Evolutionary conservation across 2,888 invertebrate genomes (phyloP), one percentile per base, ranked within the genome.

Genomic region (Chymomyza caudatula): DNA sequence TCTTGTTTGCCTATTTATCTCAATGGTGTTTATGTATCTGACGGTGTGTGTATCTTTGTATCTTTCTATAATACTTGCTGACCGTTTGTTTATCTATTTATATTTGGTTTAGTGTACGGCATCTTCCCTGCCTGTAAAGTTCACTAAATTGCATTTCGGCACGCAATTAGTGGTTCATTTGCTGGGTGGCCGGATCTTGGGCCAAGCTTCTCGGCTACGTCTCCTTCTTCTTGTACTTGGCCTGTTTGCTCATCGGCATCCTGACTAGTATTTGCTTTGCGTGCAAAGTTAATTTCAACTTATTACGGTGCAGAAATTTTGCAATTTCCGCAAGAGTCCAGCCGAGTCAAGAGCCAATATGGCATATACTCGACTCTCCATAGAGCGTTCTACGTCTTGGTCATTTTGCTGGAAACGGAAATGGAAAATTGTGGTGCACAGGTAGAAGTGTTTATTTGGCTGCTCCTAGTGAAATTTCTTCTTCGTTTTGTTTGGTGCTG

Each of bases 131-230:
- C 58, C 23, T 29, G 78, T 65, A 86, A 79, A 87, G 85, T 88
- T 82, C 88, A 79, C 79, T 78, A 88, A 88, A 88, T 88, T 88
- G 81, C 88, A 88, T 88, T 88, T 87, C 82, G 88, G 88, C 88
- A 88, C 88, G 88, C 88, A 88, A 88, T 88, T 88, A 88, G 88
- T 88, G 87, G 87, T 88, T 86, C 87, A 76, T 82, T 88, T 83
- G 78, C 77, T 78, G 85, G 78, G 71, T 77, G 80, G 68, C 77
- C 74, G 57, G 44, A 42, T 44, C 57, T 52, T 52, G 23, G n/a
- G 52, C 5, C 8, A 22, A 23, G 13, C n/a, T 52, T 5, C 53
- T 70, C 60, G 13, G 15, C 66, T 56, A 59, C 19, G 56, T n/a
- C n/a, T 52, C 52, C 62, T 62, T 19, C 6, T 37, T 8, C 56